phyloP scores from a whole-genome alignment of 2,113 vertebrate genomes.

The Callospermophilus lateralis region DNA sequence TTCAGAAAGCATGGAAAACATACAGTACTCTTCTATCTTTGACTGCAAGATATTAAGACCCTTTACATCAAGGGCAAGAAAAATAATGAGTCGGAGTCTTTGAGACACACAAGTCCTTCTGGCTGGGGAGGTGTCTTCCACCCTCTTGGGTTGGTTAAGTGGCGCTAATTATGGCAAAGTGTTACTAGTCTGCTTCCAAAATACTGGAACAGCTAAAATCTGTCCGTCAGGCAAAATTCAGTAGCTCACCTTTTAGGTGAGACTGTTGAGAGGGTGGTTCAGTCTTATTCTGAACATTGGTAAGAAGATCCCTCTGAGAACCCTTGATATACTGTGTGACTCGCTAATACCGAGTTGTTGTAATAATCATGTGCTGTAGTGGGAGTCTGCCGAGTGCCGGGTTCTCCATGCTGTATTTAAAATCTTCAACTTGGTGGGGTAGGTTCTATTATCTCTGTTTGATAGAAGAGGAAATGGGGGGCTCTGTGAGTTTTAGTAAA shows the following conservation, averaged over 20 bases:
- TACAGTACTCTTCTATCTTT: background rate
- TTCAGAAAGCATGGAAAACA: background rate
- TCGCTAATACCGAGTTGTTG: background rate
- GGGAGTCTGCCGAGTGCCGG: background rate
- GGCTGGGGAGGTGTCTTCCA: background rate
- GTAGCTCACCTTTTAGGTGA: background rate
- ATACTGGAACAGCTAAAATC: background rate
- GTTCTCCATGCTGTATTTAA: background rate
- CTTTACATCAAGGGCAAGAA: background rate
- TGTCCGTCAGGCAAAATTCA: background rate
- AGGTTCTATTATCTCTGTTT: background rate
- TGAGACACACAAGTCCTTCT: background rate
- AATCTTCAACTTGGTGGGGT: background rate
- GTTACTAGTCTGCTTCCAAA: background rate
- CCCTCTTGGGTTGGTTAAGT: background rate
- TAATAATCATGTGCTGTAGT: background rate
- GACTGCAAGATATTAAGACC: background rate
- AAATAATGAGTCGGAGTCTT: background rate
- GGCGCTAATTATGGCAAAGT: background rate
- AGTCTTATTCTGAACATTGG: background rate
- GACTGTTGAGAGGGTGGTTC: background rate
- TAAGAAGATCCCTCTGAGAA: background rate
- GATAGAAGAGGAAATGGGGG: background rate
- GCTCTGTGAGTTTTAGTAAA: background rate
- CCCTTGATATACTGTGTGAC: background rate